Percentiles rank a stretch among this genome's conserved stretches.
Evolutionary conservation across 1,140 invertebrate genomes (phyloP).

Genomic region (Drosophila pectinifera): DNA sequence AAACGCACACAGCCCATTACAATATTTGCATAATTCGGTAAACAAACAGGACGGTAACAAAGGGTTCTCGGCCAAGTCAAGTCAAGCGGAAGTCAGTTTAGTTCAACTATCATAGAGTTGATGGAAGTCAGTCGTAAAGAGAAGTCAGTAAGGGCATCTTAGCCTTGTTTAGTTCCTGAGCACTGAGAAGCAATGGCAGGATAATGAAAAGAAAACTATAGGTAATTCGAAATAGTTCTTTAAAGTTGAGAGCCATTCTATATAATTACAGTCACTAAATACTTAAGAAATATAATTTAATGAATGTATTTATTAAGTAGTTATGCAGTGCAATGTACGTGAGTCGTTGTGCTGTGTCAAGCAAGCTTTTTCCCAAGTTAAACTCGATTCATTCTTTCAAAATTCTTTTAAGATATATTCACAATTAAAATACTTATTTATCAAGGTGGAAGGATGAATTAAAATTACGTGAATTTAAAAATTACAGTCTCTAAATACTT

Average conservation of each 20-base stretch:
- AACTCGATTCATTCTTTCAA: neutral
- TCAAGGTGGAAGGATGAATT: no score
- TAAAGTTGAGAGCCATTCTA: no score
- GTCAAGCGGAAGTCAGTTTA: conserved; percentile 13
- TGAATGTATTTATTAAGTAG: no score
- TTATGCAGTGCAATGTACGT: neutral
- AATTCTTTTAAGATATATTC: no score
- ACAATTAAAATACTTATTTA: no score
- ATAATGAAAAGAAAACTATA: neutral
- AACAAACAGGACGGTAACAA: conserved; percentile 32
- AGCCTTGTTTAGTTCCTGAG: neutral
- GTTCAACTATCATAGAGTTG: neutral
- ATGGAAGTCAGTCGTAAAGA: neutral
- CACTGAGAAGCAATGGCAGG: neutral
- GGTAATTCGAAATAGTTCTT: no score
- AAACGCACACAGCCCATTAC: conserved; percentile 61
- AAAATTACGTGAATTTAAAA: no score
- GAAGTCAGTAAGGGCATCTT: neutral
- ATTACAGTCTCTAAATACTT: neutral
- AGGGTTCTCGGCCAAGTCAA: conserved; percentile 1
- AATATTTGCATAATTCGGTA: conserved; percentile 60
- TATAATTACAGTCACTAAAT: neutral
- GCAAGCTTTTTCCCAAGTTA: neutral
- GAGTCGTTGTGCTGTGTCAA: no score
- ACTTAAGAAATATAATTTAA: neutral